Percentiles rank a stretch among this genome's conserved stretches.
phyloP scores from a whole-genome alignment of 2,113 vertebrate species.

The Arvicanthis niloticus region DNA sequence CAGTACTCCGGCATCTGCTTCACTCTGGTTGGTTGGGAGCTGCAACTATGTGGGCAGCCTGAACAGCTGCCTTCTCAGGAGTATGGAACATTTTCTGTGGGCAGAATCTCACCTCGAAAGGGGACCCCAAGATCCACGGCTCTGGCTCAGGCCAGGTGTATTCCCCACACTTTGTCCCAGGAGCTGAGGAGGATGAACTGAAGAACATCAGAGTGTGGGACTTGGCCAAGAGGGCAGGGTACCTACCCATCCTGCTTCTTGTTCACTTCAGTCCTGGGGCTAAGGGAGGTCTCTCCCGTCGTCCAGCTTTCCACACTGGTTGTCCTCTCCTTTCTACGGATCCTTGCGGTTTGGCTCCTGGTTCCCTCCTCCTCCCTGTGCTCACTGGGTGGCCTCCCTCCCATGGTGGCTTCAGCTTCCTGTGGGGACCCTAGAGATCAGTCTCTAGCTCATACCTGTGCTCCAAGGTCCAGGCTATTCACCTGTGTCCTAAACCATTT shows the following conservation, averaged over 20 bases:
- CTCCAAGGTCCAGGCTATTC: background rate
- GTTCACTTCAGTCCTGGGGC: background rate
- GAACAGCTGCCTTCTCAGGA: background rate
- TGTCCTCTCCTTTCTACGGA: background rate
- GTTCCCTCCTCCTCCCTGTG: background rate
- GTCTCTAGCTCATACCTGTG: background rate
- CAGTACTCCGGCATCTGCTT: background rate
- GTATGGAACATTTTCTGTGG: background rate
- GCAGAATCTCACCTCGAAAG: background rate
- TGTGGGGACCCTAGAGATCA: background rate
- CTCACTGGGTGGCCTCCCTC: background rate
- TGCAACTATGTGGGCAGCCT: background rate
- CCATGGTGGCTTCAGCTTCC: background rate
- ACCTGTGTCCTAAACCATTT: background rate
- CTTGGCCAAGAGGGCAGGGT: background rate
- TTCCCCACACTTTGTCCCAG: background rate
- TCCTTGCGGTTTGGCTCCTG: background rate
- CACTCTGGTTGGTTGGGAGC: background rate
- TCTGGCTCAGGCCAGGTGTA: background rate
- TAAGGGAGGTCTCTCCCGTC: background rate
- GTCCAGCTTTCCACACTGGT: background rate
- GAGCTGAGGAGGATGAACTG: background rate
- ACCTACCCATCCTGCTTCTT: background rate
- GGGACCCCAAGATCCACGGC: background rate
- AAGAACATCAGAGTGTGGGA: fast-evolving